Conservation (phyloP, 2,113 vertebrate species). For the Perca fluviatilis region DNA sequence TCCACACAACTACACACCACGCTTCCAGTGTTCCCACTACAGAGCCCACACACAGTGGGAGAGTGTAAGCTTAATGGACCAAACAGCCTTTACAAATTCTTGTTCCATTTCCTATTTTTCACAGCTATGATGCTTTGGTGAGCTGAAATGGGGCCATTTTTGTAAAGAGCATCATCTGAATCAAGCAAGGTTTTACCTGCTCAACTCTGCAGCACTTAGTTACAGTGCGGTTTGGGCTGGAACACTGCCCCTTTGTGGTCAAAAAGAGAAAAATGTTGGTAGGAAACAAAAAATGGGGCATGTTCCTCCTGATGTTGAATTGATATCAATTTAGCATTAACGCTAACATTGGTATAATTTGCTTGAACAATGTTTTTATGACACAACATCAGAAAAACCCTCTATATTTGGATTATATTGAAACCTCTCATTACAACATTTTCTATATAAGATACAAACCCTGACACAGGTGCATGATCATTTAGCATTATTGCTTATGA, state of each 20-base stretch:
- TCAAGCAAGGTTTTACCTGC: slow-evolving; percentile 33
- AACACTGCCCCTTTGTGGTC: slow-evolving; percentile 78
- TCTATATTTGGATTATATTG: neutral
- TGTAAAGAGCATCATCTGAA: slow-evolving; percentile 18
- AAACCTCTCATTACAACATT: neutral
- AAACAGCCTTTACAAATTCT: slow-evolving; percentile 1
- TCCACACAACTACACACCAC: slow-evolving; percentile 44
- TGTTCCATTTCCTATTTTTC: slow-evolving; percentile 8
- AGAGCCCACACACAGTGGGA: slow-evolving; percentile 60
- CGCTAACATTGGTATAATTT: neutral
- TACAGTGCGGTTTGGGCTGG: slow-evolving; percentile 21
- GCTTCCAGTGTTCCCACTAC: slow-evolving; percentile 48
- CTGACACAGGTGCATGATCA: neutral
- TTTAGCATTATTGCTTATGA: neutral
- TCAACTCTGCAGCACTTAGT: slow-evolving; percentile 16
- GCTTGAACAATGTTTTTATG: neutral
- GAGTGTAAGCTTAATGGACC: slow-evolving; percentile 46
- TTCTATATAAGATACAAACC: neutral
- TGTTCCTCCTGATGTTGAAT: neutral
- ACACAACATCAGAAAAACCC: neutral
- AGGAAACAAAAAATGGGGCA: neutral
- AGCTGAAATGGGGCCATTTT: neutral
- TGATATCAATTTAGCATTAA: neutral
- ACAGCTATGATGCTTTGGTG: neutral
- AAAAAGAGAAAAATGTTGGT: slow-evolving; percentile 28